A percentile compares a stretch with the other conserved stretches of the same genome.
These are phyloP conservation scores for Siniperca scherzeri DNA, from an alignment of 2,797 vertebrate genomes.

Conservation along the genomic window DNA sequence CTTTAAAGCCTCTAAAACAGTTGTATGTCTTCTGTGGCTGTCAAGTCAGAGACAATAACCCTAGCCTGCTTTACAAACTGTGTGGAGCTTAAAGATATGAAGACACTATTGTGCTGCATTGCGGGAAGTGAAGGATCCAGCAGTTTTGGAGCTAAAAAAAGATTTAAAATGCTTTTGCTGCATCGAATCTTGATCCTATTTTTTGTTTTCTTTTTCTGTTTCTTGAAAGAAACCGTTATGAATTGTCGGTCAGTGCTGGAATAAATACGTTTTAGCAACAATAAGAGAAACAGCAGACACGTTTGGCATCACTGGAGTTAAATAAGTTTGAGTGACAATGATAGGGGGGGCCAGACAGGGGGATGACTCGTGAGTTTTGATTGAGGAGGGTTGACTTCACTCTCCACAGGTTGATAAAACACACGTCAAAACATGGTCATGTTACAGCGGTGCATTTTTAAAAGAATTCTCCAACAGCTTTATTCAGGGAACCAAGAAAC, in stretches of 20 bases:
- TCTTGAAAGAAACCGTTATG: not conserved
- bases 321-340: constrained; percentile 33
- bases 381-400: constrained; percentile 50
- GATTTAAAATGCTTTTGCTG: not conserved
- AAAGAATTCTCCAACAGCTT: constrained; percentile 36
- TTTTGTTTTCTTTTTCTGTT: not conserved
- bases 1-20: not conserved
- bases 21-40: not conserved
- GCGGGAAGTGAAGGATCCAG: not conserved
- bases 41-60: not conserved
- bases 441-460: constrained; percentile 57
- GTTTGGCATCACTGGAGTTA: constrained; percentile 62
- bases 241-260: not conserved
- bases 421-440: constrained; percentile 45
- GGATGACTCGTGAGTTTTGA: constrained; percentile 67
- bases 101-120: not conserved
- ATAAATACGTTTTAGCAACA: not conserved
- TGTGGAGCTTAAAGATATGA: not conserved
- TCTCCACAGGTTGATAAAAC: not conserved
- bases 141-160: not conserved
- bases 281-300: not conserved
- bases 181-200: not conserved
- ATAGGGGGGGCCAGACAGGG: constrained; percentile 22
- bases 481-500: not conserved
- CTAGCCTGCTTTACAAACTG: not conserved